Evolutionary conservation across 2,797 vertebrate genomes (phyloP).

Genomic region (Prunella strophiata): DNA sequence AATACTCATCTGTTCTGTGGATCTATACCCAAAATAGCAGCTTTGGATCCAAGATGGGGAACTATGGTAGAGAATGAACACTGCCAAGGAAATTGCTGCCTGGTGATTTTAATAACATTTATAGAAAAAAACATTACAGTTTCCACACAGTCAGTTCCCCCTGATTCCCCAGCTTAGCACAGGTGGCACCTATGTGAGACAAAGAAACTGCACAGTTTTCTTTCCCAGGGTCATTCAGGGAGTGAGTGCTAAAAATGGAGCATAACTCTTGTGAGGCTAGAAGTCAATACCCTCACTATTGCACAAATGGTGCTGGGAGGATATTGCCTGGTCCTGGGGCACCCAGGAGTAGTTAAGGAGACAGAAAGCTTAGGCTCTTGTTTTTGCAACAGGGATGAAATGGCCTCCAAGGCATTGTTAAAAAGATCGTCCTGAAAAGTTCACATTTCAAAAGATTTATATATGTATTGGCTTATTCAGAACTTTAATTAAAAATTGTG

Average conservation of each 20-base stretch:
- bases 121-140: neutral
- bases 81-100: neutral
- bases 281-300: neutral
- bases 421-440: constrained; percentile 13
- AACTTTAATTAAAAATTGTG: constrained; percentile 55
- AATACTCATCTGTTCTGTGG: neutral
- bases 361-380: neutral
- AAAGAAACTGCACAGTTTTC: neutral
- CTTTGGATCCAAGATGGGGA: neutral
- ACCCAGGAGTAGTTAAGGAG: neutral
- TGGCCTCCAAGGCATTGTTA: neutral
- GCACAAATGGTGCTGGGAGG: neutral
- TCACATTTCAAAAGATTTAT: constrained; percentile 13
- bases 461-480: constrained; percentile 6
- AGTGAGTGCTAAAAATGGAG: neutral
- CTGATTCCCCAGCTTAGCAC: neutral
- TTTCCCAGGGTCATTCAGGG: neutral
- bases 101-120: neutral
- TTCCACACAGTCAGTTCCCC: neutral
- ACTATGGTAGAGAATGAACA: neutral
- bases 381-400: neutral
- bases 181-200: neutral
- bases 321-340: neutral
- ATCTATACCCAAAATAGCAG: neutral
- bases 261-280: neutral